A percentile compares a stretch with the other conserved stretches of the same genome.
phyloP scores from a whole-genome alignment of 2,797 vertebrate genomes.

The Meriones psammophilus region DNA sequence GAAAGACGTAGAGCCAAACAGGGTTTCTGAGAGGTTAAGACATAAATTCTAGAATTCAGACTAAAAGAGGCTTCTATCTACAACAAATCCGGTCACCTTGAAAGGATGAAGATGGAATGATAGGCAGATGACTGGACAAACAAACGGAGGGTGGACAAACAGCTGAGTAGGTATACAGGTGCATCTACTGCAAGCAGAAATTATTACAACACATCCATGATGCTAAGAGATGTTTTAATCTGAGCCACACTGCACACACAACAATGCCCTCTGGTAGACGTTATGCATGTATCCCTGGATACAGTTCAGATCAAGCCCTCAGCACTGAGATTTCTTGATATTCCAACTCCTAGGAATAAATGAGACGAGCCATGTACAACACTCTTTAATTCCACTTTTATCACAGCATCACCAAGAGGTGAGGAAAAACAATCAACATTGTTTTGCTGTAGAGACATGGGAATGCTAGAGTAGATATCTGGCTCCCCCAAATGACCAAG shows the following conservation, averaged over 20 bases:
- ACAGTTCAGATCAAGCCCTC: not conserved
- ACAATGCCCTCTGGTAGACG: not conserved
- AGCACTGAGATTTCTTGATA: not conserved
- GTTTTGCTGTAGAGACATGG: conserved; percentile 4
- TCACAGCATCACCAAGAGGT: not conserved
- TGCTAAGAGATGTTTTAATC: conserved; percentile 9
- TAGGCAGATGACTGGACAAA: not conserved
- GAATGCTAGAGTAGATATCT: conserved; percentile 11
- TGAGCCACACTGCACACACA: conserved; percentile 8
- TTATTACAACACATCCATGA: not conserved
- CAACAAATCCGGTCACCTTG: not conserved
- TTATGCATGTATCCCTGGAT: not conserved
- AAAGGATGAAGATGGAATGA: not conserved
- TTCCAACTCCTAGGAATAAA: not conserved
- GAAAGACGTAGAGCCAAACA: not conserved
- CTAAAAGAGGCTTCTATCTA: not conserved
- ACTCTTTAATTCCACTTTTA: not conserved
- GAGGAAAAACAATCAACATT: conserved; percentile 40
- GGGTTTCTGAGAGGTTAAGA: not conserved
- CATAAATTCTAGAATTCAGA: not conserved
- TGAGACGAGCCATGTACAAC: not conserved
- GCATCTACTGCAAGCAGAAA: not conserved
- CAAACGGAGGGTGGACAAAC: not conserved
- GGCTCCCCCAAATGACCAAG: conserved; percentile 17
- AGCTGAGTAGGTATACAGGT: no score